phyloP scores from a whole-genome alignment of 2,888 invertebrate species.

The Torymus tubicola region DNA sequence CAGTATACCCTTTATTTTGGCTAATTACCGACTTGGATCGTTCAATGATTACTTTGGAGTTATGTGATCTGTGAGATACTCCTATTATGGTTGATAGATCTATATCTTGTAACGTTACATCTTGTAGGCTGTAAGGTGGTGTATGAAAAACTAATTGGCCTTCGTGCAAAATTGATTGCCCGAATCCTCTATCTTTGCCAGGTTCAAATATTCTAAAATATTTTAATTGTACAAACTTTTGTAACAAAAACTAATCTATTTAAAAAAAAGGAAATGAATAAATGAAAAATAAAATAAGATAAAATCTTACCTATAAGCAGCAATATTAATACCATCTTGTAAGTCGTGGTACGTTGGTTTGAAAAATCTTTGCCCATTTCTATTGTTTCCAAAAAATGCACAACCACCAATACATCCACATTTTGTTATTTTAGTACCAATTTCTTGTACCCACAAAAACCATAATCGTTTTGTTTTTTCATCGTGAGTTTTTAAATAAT shows the following conservation, averaged over 20 bases:
- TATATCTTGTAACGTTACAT: constrained; percentile 85
- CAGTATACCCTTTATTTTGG: constrained; percentile 66
- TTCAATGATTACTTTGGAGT: constrained; percentile 69
- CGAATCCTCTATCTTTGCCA: constrained; percentile 92
- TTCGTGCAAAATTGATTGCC: constrained; percentile 93
- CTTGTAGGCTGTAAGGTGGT: constrained; percentile 89
- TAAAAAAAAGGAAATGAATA: too few relatives aligned
- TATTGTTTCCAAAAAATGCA: constrained; percentile 94
- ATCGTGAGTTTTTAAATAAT: constrained; percentile 89
- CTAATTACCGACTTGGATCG: constrained; percentile 73
- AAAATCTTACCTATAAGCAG: constrained; percentile 82
- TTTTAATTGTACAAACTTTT: constrained; percentile 53
- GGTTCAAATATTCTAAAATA: constrained; percentile 83
- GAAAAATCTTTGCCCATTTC: constrained; percentile 92
- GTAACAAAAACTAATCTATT: background rate
- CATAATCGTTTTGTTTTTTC: constrained; percentile 90
- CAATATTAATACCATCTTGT: constrained; percentile 89
- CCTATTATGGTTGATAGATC: constrained; percentile 65
- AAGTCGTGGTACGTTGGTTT: constrained; percentile 89
- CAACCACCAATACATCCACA: constrained; percentile 98
- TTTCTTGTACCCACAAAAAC: constrained; percentile 93
- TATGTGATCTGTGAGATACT: constrained; percentile 61
- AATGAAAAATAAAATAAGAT: too few relatives aligned
- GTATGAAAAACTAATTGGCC: constrained; percentile 93
- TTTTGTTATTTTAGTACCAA: constrained; percentile 81